A percentile compares a stretch with the other conserved stretches of the same genome.
phyloP scores from a whole-genome alignment of 2,797 vertebrate genomes.

The Dendrocincla tyrannina region DNA sequence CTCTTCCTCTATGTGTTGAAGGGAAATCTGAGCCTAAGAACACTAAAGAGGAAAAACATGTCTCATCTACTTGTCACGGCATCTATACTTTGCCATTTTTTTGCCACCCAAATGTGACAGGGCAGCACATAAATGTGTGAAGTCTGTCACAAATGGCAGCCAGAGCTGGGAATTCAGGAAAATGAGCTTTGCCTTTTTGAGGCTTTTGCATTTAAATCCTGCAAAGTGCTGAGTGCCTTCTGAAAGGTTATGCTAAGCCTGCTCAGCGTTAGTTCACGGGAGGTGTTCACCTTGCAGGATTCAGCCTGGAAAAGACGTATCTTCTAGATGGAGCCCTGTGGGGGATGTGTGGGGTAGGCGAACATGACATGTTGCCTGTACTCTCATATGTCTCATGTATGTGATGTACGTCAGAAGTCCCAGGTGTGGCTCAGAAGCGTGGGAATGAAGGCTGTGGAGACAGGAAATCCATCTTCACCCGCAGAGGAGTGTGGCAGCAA shows the following conservation, averaged over 20 bases:
- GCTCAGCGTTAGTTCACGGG: background rate
- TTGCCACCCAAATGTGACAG: conserved; percentile 68
- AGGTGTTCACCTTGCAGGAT: conserved; percentile 14
- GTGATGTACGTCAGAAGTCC: background rate
- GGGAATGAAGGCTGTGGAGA: background rate
- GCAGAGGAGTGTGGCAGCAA: rapidly evolving
- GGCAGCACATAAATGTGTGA: conserved; percentile 68
- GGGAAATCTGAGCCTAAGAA: conserved; percentile 55
- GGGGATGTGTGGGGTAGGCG: background rate
- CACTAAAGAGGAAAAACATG: conserved; percentile 66
- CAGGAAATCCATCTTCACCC: background rate
- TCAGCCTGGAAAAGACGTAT: conserved; percentile 22
- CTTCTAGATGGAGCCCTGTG: background rate
- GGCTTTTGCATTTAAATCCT: conserved; percentile 60
- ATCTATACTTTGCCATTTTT: conserved; percentile 70
- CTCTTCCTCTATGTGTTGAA: conserved; percentile 60
- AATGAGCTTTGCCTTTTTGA: conserved; percentile 66
- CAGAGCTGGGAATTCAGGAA: conserved; percentile 63
- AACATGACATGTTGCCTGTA: background rate
- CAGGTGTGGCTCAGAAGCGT: background rate
- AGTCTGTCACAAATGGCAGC: conserved; percentile 69
- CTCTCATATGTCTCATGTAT: background rate
- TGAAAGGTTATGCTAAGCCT: conserved; percentile 38
- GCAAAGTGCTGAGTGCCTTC: conserved; percentile 35
- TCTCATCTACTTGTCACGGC: conserved; percentile 67